Base-by-base conservation (phyloP, 2,797 vertebrate genomes). In the Enteromius argenteus region DNA sequence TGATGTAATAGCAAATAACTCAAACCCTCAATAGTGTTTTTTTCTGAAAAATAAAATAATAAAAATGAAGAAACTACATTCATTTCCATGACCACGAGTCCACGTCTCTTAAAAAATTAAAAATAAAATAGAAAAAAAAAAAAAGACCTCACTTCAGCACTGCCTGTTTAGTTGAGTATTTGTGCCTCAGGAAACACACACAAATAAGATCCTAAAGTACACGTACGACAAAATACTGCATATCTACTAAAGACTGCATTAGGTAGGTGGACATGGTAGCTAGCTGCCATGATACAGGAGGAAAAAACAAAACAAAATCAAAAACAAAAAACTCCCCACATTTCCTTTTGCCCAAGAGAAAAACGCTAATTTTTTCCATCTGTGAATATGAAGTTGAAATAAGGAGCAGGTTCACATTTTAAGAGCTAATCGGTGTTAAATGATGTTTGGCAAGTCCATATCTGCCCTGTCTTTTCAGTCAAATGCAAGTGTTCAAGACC, bases 161-260 rank as follows among this genome's bases (percentile, higher is more conserved):
- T 89, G 89, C 74, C 90, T 87, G 87, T 93, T 94, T 91, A 92
- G 91, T 90, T 92, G 90, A 91, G 92, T 91, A 91, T 90, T 93
- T 96, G 93, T 94, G 95, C 93, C 91, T 91, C 90, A 90, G 95
- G 93, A 95, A 95, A 95, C 92, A 94, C 95, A 95, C 94, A 93
- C 94, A 92, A 92, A 96, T 93, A 95, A 94, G 89, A 94, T 90
- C 93, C 95, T 95, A 96, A 93, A 95, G 95, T 96, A 96, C 96
- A 96, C 94, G 83, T 95, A 97, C 95, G 94, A 96, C 96, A 93
- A 96, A 97, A 98, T 95, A 97, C 97, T 95, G 95, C 95, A 96
- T 96, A 93, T 95, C 96, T 96, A 96, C 95, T 95, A 93, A 96
- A 93, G 88, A 95, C 93, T 92, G 95, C 93, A 93, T 94, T 90